Evolutionary conservation across 2,113 vertebrate genomes (phyloP), one percentile per base, ranked within the genome.

Genomic region (Micronycteris hirsuta): DNA sequence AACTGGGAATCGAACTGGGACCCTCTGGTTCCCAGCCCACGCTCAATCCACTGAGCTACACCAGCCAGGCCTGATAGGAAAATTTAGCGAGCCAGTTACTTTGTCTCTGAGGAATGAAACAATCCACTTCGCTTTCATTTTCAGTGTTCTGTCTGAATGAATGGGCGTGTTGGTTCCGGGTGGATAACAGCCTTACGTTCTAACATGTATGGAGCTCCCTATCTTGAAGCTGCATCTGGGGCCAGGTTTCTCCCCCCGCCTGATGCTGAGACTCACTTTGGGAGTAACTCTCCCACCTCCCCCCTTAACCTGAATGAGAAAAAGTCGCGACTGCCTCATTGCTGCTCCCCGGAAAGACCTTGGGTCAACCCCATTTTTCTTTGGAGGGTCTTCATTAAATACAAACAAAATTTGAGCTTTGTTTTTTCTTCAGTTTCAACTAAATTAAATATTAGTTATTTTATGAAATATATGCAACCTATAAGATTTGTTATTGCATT

Each of bases 191-290:
- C 10, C 36, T 86, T 68, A 22, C 95, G 93, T 33, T 31, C n/a
- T 41, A 78, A 5, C 56, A n/a, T 85, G 36, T 67, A 52, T 49
- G 68, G 24, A 70, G 11, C 17, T 78, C 24, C 49, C 90, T 91
- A 77, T 33, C 74, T 97, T 77, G 95, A 28, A 68, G 3, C 43
- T 89, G 71, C 67, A 47, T 84, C 9, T 19, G 41, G 45, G 38
- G 41, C 5, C 54, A 54, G 73, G 26, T 74, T 98, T 91, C 80
- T 95, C 52, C 63, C 78, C 94, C 54, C 83, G 56, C 26, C 41
- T 89, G 43, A 86, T 94, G 19, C 80, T 95, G 90, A 97, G 93
- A 74, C 96, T 97, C 89, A 88, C 83, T 73, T 19, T 85, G 78
- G 17, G 68, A 88, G 97, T 91, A 92, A 89, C 10, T 36, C 47